Evolutionary conservation across 2,797 vertebrate species (phyloP).

Genomic region (Microctenopoma steveboyesi): DNA sequence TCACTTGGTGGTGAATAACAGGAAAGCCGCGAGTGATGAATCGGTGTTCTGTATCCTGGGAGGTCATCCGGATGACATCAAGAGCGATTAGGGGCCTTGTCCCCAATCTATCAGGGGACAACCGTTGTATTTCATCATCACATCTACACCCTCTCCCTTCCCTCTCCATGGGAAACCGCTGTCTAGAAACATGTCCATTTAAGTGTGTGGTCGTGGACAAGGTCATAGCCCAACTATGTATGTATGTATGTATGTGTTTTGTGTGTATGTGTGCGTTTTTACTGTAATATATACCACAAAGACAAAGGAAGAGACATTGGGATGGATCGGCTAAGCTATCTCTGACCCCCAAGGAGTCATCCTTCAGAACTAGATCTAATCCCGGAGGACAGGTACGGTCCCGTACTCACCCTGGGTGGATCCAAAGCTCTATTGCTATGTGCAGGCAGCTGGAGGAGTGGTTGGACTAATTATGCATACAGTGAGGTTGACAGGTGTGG

Average conservation of each 20-base stretch:
- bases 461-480: slow-evolving; percentile 57
- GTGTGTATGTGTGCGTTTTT: slow-evolving; percentile 33
- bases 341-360: slow-evolving; percentile 65
- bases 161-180: slow-evolving; percentile 51
- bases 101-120: slow-evolving; percentile 81
- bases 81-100: slow-evolving; percentile 81
- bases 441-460: slow-evolving; percentile 41
- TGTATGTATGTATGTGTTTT: slow-evolving; percentile 38
- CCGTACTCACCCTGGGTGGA: slow-evolving; percentile 48
- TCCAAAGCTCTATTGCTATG: slow-evolving; percentile 48
- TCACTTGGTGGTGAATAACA: slow-evolving; percentile 63
- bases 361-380: slow-evolving; percentile 68
- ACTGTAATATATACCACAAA: slow-evolving; percentile 36
- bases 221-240: slow-evolving; percentile 60
- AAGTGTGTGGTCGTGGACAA: slow-evolving; percentile 68
- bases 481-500: slow-evolving; percentile 49
- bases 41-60: slow-evolving; percentile 72
- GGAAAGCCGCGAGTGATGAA: slow-evolving; percentile 72
- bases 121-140: slow-evolving; percentile 80
- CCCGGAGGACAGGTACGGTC: slow-evolving; percentile 63
- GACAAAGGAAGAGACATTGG: slow-evolving; percentile 50
- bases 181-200: slow-evolving; percentile 64
- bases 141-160: slow-evolving; percentile 48
- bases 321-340: slow-evolving; percentile 33
- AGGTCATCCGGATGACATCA: slow-evolving; percentile 81